These are phyloP conservation scores for Siniperca scherzeri DNA, from an alignment of 2,797 vertebrate species.

Conservation along the genomic window DNA sequence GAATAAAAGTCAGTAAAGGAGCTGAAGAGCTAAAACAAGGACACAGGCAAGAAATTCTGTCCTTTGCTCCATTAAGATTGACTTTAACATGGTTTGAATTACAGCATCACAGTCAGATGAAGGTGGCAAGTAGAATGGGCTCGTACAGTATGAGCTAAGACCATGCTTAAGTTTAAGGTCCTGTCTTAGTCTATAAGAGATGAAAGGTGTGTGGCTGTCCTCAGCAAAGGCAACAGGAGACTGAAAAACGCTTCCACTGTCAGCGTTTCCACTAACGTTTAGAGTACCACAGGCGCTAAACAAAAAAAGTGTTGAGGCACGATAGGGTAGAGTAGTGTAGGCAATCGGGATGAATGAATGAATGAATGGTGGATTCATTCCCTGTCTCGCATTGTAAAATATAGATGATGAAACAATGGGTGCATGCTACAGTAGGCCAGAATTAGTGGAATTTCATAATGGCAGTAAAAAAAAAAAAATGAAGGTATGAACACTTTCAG, in stretches of 20 bases:
- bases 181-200: slow-evolving; percentile 74
- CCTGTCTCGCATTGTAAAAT: slow-evolving; percentile 36
- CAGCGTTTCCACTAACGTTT: slow-evolving; percentile 44
- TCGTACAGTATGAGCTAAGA: slow-evolving; percentile 70
- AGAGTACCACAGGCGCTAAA: slow-evolving; percentile 54
- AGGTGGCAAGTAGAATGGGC: slow-evolving; percentile 32
- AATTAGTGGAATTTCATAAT: slow-evolving; percentile 15
- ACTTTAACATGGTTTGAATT: slow-evolving; percentile 50
- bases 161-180: slow-evolving; percentile 74
- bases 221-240: slow-evolving; percentile 79
- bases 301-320: slow-evolving; percentile 76
- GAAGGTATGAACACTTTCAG: slow-evolving; percentile 10
- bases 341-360: slow-evolving; percentile 59
- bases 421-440: slow-evolving; percentile 45
- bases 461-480: not conserved
- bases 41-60: slow-evolving; percentile 27
- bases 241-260: slow-evolving; percentile 39
- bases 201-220: slow-evolving; percentile 63
- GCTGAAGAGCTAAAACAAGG: slow-evolving; percentile 50
- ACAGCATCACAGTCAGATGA: slow-evolving; percentile 68
- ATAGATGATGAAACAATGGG: not conserved
- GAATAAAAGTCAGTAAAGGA: slow-evolving; percentile 59
- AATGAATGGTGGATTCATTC: slow-evolving; percentile 27
- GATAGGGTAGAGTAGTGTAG: slow-evolving; percentile 73
- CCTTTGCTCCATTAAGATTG: slow-evolving; percentile 47